A percentile compares a stretch with the other conserved stretches of the same genome.
Evolutionary conservation across 1,140 invertebrate species (phyloP).

Genomic region (Trichomalopsis sarcophagae): DNA sequence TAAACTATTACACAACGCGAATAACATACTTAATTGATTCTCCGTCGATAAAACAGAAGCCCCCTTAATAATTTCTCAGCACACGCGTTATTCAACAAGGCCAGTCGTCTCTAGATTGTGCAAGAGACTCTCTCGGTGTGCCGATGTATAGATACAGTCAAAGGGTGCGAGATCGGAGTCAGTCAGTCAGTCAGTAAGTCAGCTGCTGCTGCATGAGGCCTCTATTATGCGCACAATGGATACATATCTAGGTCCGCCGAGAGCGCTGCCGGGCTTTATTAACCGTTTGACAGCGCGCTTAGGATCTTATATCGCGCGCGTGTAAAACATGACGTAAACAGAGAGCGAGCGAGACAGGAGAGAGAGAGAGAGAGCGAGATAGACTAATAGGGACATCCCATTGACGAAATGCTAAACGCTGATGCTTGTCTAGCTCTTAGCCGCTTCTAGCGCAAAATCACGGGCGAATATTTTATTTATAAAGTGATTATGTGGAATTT

Average conservation of each 20-base stretch:
- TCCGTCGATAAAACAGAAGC: no score
- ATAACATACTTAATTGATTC: no score
- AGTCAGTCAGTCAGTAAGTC: conserved; percentile 12
- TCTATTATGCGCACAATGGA: conserved; percentile 30
- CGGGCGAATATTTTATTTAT: neutral
- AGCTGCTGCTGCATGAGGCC: neutral
- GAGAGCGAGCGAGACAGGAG: neutral
- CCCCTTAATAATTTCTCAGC: no score
- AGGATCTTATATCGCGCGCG: conserved; percentile 34
- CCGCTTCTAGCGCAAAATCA: neutral
- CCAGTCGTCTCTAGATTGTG: no score
- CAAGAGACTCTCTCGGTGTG: no score
- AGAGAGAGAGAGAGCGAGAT: neutral
- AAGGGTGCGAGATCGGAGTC: conserved; percentile 27
- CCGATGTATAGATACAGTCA: neutral
- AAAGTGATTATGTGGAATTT: no score
- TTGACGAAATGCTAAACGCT: conserved; percentile 9
- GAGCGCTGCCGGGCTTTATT: conserved; percentile 22
- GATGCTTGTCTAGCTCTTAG: neutral
- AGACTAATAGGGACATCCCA: conserved; percentile 28
- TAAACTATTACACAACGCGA: no score
- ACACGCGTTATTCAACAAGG: no score
- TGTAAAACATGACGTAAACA: conserved; percentile 40
- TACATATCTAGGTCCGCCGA: conserved; percentile 36
- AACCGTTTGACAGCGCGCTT: conserved; percentile 34